These are phyloP conservation scores for Oreocharis arfaki DNA, from an alignment of 2,113 vertebrate species.

Conservation along the genomic window DNA sequence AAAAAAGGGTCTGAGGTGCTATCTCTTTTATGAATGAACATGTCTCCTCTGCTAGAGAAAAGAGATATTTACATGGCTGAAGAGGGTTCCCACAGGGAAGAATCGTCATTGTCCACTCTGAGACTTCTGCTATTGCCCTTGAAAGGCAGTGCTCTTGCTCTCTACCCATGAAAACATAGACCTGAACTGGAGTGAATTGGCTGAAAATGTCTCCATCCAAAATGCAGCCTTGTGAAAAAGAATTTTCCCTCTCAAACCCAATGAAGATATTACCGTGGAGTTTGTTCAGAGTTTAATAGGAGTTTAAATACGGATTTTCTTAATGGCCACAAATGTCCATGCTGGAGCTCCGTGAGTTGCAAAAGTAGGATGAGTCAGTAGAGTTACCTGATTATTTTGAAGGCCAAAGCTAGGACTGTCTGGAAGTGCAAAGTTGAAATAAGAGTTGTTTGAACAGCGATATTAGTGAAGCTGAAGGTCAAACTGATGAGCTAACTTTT, in stretches of 20 bases:
- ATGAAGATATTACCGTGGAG: background rate
- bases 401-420: background rate
- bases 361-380: background rate
- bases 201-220: background rate
- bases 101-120: background rate
- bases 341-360: background rate
- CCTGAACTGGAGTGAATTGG: background rate
- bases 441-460: background rate
- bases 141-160: background rate
- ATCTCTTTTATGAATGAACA: background rate
- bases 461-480: background rate
- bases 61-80: background rate
- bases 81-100: background rate
- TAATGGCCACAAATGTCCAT: background rate
- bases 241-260: fast-evolving
- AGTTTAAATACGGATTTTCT: background rate
- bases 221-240: background rate
- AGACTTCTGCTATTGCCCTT: background rate
- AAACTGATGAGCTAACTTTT: background rate
- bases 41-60: background rate
- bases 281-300: background rate
- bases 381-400: background rate
- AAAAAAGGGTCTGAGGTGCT: background rate
- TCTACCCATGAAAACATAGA: background rate
- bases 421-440: background rate